Conservation (phyloP, 2,888 invertebrate genomes). For the Dolichomitus sp. region DNA sequence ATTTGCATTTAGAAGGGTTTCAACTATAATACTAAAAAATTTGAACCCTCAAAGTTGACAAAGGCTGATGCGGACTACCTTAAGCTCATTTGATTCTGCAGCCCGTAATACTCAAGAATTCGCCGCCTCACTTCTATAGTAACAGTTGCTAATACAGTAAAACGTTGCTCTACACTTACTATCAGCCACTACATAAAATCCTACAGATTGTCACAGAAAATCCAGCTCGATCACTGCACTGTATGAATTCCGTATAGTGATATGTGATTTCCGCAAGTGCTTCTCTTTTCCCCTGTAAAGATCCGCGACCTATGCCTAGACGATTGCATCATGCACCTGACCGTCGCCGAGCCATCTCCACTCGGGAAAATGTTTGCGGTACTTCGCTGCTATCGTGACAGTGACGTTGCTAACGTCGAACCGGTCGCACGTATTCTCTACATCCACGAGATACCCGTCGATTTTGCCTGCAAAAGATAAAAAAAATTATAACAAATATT, state of each 20-base stretch:
- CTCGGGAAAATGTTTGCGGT: conserved; percentile 15
- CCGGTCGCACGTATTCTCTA: conserved; percentile 2
- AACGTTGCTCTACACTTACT: neutral
- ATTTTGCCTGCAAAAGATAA: neutral
- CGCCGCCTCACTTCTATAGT: conserved; percentile 4
- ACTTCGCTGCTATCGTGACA: neutral
- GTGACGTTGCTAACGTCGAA: conserved; percentile 51
- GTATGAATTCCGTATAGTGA: neutral
- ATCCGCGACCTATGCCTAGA: neutral
- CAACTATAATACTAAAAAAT: no score
- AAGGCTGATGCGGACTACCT: no score
- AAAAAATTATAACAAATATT: neutral
- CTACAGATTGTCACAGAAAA: neutral
- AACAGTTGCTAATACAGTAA: conserved; percentile 45
- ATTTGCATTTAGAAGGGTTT: no score
- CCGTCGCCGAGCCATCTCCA: conserved; percentile 11
- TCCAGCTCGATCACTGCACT: neutral
- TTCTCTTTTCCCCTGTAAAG: neutral
- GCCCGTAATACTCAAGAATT: conserved; percentile 4
- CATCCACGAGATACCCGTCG: neutral
- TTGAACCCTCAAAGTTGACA: no score
- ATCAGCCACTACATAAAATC: neutral
- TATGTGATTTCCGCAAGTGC: neutral
- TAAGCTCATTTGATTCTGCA: conserved; percentile 15
- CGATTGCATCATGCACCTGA: conserved; percentile 46